phyloP scores from a whole-genome alignment of 1,140 invertebrate genomes.

The Drosophila grimshawi region DNA sequence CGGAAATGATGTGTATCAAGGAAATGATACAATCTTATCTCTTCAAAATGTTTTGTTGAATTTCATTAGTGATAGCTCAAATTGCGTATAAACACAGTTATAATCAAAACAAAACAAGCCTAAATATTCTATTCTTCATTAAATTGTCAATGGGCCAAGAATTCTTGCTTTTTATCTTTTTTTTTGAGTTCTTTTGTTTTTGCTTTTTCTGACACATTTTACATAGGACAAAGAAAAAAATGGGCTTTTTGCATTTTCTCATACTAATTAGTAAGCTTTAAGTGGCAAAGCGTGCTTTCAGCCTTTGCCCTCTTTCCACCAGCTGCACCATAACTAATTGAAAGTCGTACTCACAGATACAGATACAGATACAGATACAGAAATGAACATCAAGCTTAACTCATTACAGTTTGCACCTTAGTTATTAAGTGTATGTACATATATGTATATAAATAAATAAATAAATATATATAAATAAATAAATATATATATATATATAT shows the following conservation, averaged over 20 bases:
- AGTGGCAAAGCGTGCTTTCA: not conserved
- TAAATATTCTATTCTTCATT: too few relatives aligned
- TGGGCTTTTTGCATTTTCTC: not conserved
- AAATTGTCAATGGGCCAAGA: too few relatives aligned
- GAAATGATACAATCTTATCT: too few relatives aligned
- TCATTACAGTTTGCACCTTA: conserved; percentile 15
- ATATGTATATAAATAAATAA: conserved; percentile 8
- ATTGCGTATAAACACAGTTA: too few relatives aligned
- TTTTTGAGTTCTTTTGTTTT: too few relatives aligned
- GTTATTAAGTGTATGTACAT: not conserved
- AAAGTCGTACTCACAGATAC: not conserved
- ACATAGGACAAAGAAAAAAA: too few relatives aligned
- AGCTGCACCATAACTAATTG: not conserved
- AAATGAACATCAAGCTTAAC: conserved; percentile 20
- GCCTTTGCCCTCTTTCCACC: not conserved
- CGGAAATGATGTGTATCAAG: too few relatives aligned
- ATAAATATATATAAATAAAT: not conserved
- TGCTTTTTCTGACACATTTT: too few relatives aligned
- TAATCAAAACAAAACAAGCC: too few relatives aligned
- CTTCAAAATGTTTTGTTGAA: too few relatives aligned
- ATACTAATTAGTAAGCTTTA: not conserved
- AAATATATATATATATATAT: conserved; percentile 5
- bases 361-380: not conserved
- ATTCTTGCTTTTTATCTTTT: too few relatives aligned
- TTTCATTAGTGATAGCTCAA: too few relatives aligned